phyloP scores from a whole-genome alignment of 2,113 vertebrate genomes.

The Lethenteron reissneri region DNA sequence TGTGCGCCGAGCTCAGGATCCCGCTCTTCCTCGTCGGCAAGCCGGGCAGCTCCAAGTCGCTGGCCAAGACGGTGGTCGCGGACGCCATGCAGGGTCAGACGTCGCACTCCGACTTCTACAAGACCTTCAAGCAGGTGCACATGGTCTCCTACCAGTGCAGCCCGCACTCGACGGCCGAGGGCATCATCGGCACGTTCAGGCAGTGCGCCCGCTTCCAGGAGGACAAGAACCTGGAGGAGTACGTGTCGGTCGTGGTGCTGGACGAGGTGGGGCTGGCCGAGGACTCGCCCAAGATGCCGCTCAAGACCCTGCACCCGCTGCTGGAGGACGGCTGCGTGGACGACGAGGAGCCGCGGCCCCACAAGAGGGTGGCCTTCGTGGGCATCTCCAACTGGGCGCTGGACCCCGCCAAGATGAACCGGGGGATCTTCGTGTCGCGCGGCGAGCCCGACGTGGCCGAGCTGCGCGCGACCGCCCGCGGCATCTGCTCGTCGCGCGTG shows the following conservation, averaged over 20 bases:
- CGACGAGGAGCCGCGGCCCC: constrained; percentile 23
- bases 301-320: constrained; percentile 38
- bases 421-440: constrained; percentile 35
- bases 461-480: constrained; percentile 30
- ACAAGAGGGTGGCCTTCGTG: constrained; percentile 39
- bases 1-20: constrained; percentile 34
- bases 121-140: constrained; percentile 29
- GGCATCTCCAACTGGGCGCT: constrained; percentile 46
- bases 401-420: constrained; percentile 44
- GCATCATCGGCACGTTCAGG: constrained; percentile 31
- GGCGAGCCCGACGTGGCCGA: constrained; percentile 31
- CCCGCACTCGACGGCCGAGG: constrained; percentile 37
- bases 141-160: constrained; percentile 44
- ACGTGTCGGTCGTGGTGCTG: constrained; percentile 33
- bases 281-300: constrained; percentile 37
- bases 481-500: constrained; percentile 25
- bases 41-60: constrained; percentile 39
- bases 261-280: constrained; percentile 40
- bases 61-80: constrained; percentile 34
- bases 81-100: constrained; percentile 31
- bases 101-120: constrained; percentile 24
- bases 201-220: constrained; percentile 38
- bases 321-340: constrained; percentile 37
- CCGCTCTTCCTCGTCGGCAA: constrained; percentile 40
- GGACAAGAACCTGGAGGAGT: constrained; percentile 30